Evolutionary conservation across 2,888 invertebrate species (phyloP).

Genomic region (Buathra laborator): DNA sequence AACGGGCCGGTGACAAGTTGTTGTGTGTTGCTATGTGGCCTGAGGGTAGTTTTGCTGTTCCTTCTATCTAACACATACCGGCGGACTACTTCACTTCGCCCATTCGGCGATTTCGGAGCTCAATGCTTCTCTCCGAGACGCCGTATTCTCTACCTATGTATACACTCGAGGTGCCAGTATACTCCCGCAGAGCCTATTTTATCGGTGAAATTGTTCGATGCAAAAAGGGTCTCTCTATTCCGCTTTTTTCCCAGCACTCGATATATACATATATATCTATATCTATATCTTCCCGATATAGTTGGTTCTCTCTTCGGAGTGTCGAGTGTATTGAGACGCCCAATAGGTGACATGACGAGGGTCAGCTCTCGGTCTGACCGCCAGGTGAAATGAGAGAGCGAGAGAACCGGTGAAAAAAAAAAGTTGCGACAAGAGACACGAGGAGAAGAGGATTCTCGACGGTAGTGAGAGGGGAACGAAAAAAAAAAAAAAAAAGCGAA

Average conservation of each 20-base stretch:
- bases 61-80: not conserved
- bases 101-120: constrained; percentile 1
- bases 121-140: not conserved
- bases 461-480: constrained; percentile 26
- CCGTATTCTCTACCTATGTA: constrained; percentile 43
- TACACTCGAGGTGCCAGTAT: constrained; percentile 50
- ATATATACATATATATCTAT: not conserved
- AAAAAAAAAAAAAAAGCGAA: constrained; percentile 51
- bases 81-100: too few relatives aligned
- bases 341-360: constrained; percentile 83
- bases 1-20: constrained; percentile 71
- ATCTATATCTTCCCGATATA: not conserved
- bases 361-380: constrained; percentile 80
- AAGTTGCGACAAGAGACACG: constrained; percentile 10
- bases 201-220: constrained; percentile 78
- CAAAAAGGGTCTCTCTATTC: constrained; percentile 69
- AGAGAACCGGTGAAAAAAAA: constrained; percentile 10
- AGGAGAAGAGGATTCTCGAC: constrained; percentile 22
- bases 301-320: constrained; percentile 43
- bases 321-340: constrained; percentile 80
- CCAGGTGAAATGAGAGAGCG: constrained; percentile 76
- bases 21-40: constrained; percentile 33
- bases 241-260: constrained; percentile 41
- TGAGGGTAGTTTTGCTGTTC: constrained; percentile 44
- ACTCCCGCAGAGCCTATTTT: constrained; percentile 73